phyloP scores from a whole-genome alignment of 1,140 invertebrate species.

The Drosophila nasuta region DNA sequence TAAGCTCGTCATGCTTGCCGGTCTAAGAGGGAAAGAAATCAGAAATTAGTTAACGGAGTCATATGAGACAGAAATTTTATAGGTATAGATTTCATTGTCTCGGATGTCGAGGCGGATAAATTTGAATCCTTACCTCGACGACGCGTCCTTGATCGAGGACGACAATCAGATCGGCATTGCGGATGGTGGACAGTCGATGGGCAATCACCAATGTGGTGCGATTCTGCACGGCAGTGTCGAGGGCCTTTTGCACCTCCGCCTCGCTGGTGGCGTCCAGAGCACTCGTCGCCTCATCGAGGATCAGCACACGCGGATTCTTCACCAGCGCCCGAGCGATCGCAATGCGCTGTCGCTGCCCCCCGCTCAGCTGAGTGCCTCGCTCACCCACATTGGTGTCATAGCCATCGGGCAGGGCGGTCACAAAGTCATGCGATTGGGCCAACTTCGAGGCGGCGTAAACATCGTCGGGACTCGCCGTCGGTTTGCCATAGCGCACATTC shows the following conservation, averaged over 20 bases:
- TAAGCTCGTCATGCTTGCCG: conserved; percentile 92
- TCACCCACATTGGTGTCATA: conserved; percentile 96
- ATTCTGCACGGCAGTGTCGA: conserved; percentile 91
- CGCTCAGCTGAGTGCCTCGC: conserved; percentile 94
- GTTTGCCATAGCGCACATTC: conserved; percentile 96
- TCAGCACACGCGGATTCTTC: conserved; percentile 93
- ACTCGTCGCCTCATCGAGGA: conserved; percentile 96
- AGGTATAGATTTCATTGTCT: too few relatives aligned
- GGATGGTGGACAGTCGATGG: conserved; percentile 94
- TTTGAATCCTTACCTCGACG: conserved; percentile 88
- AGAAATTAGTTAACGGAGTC: conserved; percentile 15
- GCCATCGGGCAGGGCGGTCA: conserved; percentile 92
- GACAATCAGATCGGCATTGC: conserved; percentile 94
- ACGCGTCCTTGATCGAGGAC: conserved; percentile 92
- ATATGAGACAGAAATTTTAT: not conserved
- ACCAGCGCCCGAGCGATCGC: conserved; percentile 95
- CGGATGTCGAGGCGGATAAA: not conserved
- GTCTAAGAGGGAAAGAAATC: conserved; percentile 84
- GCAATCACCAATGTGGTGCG: conserved; percentile 95
- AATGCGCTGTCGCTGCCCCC: conserved; percentile 96
- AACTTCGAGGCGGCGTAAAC: conserved; percentile 90
- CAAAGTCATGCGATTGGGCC: conserved; percentile 97
- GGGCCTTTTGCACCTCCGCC: conserved; percentile 92
- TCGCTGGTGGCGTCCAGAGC: conserved; percentile 96
- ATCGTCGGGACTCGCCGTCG: conserved; percentile 88